Evolutionary conservation across 2,888 invertebrate species (phyloP), one percentile per base, ranked within the genome.

Genomic region (Scelioninae gen. 2): DNA sequence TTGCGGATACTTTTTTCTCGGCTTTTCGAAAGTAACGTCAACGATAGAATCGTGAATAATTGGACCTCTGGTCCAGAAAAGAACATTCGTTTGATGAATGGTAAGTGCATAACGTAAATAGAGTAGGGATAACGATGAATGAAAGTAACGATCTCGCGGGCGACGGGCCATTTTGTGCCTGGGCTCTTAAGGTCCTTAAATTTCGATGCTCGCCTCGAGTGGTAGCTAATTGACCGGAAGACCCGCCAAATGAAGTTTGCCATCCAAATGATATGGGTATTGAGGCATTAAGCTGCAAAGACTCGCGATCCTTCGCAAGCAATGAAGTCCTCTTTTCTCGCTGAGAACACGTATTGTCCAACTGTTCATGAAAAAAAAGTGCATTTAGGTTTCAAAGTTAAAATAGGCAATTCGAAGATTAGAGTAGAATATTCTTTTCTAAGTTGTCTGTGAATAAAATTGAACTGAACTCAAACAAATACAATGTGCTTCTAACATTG

Each of bases 171-270:
- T 63, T 57, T 61, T 64, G 15, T 25, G 39, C 39, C 18, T 39
- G 18, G 15, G 41, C 33, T n/a, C 19, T 53, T 55, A 45, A 50
- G 35, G 37, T 13, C 46, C 67, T 61, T 57, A 35, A 53, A 35
- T 16, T 55, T 11, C 10, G 22, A 57, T 50, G 31, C 41, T 28
- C 57, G 48, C 55, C 61, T 67, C 61, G 61, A 73, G 67, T 73
- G 60, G 73, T 43, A 67, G 50, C 48, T 67, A 73, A 73, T 73
- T 73, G 67, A 73, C 67, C 73, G 63, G 50, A 73, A 73, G 67
- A 57, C 10, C 19, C 18, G 25, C 18, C 50, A 55, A 61, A 67
- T 67, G 43, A 72, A 67, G 53, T 61, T 61, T 61, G 55, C 28
- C 60, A 67, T 61, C 35, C 72, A 72, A 72, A 72, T 72, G 61